These are phyloP conservation scores for Steinernema khuongi DNA, from an alignment of 1,140 invertebrate species.

Conservation along the genomic window DNA sequence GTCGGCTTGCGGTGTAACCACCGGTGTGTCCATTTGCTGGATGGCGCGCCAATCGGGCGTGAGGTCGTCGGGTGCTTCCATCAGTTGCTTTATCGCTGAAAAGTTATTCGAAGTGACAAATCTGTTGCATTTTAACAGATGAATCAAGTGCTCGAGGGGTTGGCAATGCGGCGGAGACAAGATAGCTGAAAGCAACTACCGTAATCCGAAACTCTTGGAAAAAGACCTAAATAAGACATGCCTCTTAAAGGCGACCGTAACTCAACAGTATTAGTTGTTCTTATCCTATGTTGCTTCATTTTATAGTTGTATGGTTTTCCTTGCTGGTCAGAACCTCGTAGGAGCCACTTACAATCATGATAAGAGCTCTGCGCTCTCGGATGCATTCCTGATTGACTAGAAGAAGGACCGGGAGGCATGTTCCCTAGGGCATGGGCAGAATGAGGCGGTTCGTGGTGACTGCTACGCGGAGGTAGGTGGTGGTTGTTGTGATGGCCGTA, in stretches of 20 bases:
- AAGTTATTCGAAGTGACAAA: not conserved
- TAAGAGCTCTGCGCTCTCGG: not conserved
- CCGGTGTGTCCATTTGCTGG: not conserved
- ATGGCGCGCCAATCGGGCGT: not conserved
- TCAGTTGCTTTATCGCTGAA: not conserved
- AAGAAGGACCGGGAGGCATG: not conserved
- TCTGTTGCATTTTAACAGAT: not conserved
- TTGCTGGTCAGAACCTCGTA: not conserved
- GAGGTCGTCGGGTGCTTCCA: not conserved
- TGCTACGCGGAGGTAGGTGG: not conserved
- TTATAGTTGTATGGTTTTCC: not conserved
- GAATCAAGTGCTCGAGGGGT: too few relatives aligned
- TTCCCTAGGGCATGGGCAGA: not conserved
- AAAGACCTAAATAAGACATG: not conserved
- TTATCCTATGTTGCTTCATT: not conserved
- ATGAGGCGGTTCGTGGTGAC: not conserved
- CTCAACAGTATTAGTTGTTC: not conserved
- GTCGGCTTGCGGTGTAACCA: not conserved
- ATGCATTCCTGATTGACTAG: not conserved
- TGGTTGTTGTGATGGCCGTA: too few relatives aligned
- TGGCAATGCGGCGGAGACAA: too few relatives aligned
- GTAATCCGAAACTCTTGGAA: not conserved
- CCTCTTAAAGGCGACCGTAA: not conserved
- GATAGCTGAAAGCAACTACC: not conserved
- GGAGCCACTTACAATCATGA: slow-evolving; percentile 3